Conservation (phyloP, 2,888 invertebrate species). For the Zaprionus obscuricornis region DNA sequence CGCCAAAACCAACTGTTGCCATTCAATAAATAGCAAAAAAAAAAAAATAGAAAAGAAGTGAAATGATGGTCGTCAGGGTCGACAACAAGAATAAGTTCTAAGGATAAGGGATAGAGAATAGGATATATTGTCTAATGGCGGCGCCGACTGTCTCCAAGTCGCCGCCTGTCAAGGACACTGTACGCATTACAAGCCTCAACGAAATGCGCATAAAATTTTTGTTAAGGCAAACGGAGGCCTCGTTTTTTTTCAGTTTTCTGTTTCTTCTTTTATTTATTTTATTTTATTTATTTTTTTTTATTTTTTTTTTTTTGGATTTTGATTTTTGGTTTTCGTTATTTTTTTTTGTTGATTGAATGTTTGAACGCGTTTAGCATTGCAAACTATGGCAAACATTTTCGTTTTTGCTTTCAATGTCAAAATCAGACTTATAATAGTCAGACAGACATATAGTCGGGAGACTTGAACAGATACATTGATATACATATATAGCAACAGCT, state of each 20-base stretch:
- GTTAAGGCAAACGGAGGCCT: conserved; percentile 28
- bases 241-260: no score
- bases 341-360: conserved; percentile 25
- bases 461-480: no score
- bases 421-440: no score
- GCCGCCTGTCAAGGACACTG: conserved; percentile 63
- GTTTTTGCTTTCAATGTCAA: conserved; percentile 66
- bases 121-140: conserved; percentile 51
- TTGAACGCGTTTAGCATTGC: conserved; percentile 60
- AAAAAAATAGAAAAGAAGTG: no score
- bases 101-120: conserved; percentile 10
- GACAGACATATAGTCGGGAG: no score
- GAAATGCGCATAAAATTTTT: conserved; percentile 68
- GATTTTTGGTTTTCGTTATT: not conserved
- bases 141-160: conserved; percentile 69
- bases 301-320: not conserved
- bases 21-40: conserved; percentile 43
- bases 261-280: not conserved
- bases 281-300: not conserved
- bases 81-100: not conserved
- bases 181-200: conserved; percentile 26
- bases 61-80: conserved; percentile 14
- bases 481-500: no score
- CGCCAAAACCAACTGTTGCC: conserved; percentile 60
- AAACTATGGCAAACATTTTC: conserved; percentile 67